Base-by-base conservation (phyloP, 2,797 vertebrate genomes). In the Pteronotus mesoamericanus region DNA sequence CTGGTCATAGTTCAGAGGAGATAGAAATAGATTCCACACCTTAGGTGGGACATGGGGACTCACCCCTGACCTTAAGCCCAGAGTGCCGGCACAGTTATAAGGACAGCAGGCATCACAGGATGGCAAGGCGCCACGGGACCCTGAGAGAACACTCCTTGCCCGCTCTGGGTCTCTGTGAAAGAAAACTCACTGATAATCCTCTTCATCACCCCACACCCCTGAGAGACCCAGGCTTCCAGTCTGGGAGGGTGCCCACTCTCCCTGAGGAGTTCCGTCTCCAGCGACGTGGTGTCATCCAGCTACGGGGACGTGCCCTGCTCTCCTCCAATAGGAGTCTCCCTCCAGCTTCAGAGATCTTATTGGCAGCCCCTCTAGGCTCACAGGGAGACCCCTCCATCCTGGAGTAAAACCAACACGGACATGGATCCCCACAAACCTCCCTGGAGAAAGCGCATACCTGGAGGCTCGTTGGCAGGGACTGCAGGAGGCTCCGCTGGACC, bases 401-500 rank as follows among this genome's bases (percentile, higher is more conserved):
- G 51, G 39, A 37, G 53, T 32, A 95, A 86, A 12, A 53, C 79
- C 94, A 74, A 61, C 87, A 74, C 26, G 0, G 2, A 75, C n/a
- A 34, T 39, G 24, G 95, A 94, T 32, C 83, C 22, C 57, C 80
- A 0, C 0, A 22, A 39, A n/a, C 29, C 89, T 93, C 53, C 44
- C 94, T 32, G 19, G 91, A 86, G 74, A 0, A 0, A 68, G 80
- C 3, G 10, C 18, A 61, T 72, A 68, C 94, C 57, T 94, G 66
- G 69, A 91, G 85, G 51, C 22, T 74, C 32, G 8, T 90, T 46
- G 71, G 16, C 37, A 84, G 80, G 6, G 79, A 44, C 53, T 22
- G 55, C 84, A 32, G 69, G 83, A 71, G 92, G 93, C 85, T 94
- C 77, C 26, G 87, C 68, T 66, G 90, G 96, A 91, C 83, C 86